Percentiles rank a stretch among this genome's conserved stretches.
Evolutionary conservation across 2,797 vertebrate species (phyloP).

Genomic region (Oceanodroma leucorhoa): DNA sequence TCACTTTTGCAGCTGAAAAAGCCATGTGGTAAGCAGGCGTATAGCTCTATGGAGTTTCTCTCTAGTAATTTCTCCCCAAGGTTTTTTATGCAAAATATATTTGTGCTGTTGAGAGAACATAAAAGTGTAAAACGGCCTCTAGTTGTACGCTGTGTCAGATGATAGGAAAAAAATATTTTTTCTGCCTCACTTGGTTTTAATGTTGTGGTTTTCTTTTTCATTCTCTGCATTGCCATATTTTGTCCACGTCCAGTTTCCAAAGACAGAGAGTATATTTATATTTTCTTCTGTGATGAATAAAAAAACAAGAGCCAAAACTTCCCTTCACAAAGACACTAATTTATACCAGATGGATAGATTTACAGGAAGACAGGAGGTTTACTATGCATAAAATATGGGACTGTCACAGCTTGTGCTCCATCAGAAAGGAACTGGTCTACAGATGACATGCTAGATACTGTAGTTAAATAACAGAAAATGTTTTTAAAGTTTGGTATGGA

Average conservation of each 20-base stretch:
- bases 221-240: not conserved
- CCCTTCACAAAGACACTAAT: not conserved
- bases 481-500: not conserved
- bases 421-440: not conserved
- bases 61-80: not conserved
- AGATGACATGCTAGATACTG: not conserved
- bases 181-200: not conserved
- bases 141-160: not conserved
- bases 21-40: not conserved
- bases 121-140: not conserved
- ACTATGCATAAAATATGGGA: constrained; percentile 11
- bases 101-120: not conserved
- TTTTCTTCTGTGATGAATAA: not conserved
- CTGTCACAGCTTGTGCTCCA: not conserved
- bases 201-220: not conserved
- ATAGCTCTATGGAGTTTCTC: not conserved
- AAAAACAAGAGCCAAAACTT: not conserved
- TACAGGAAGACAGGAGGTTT: constrained; percentile 1
- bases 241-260: not conserved
- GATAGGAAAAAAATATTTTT: not conserved
- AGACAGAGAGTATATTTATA: not conserved
- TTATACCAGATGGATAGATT: constrained; percentile 26
- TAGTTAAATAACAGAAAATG: not conserved
- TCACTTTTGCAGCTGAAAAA: not conserved
- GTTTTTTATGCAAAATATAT: not conserved